Percentiles rank a stretch among this genome's conserved stretches.
Evolutionary conservation across 2,113 vertebrate genomes (phyloP).

Genomic region (Chaetorhynchus papuensis): DNA sequence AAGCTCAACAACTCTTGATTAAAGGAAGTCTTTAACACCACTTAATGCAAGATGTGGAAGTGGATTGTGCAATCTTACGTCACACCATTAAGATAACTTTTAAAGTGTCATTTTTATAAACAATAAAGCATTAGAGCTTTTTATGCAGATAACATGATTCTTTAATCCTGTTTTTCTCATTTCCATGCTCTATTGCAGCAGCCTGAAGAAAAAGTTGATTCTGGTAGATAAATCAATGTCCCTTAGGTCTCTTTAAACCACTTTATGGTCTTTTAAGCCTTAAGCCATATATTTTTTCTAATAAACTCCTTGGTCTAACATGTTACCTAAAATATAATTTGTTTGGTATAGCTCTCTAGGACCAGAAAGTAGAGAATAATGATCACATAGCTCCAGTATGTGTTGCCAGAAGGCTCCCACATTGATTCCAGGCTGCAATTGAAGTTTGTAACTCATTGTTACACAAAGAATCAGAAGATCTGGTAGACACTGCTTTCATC

Average conservation of each 20-base stretch:
- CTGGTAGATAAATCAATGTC: slow-evolving; percentile 45
- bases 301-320: slow-evolving; percentile 34
- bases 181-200: neutral
- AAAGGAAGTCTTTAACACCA: neutral
- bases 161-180: slow-evolving; percentile 46
- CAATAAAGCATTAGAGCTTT: neutral
- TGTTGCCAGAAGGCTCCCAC: neutral
- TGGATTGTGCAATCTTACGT: neutral
- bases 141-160: slow-evolving; percentile 1
- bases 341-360: neutral
- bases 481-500: neutral
- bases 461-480: neutral
- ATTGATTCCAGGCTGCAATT: neutral
- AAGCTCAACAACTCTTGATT: neutral
- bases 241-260: slow-evolving; percentile 39
- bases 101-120: slow-evolving; percentile 2
- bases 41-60: neutral
- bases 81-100: neutral
- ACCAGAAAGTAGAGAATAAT: neutral
- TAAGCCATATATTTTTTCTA: slow-evolving; percentile 43
- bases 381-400: neutral
- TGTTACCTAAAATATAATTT: slow-evolving; percentile 40
- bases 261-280: slow-evolving; percentile 33
- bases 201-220: slow-evolving; percentile 26
- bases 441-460: neutral